A percentile compares a stretch with the other conserved stretches of the same genome.
These are phyloP conservation scores for Hapalemur alaotrensis DNA, from an alignment of 2,797 vertebrate species.

Conservation along the genomic window DNA sequence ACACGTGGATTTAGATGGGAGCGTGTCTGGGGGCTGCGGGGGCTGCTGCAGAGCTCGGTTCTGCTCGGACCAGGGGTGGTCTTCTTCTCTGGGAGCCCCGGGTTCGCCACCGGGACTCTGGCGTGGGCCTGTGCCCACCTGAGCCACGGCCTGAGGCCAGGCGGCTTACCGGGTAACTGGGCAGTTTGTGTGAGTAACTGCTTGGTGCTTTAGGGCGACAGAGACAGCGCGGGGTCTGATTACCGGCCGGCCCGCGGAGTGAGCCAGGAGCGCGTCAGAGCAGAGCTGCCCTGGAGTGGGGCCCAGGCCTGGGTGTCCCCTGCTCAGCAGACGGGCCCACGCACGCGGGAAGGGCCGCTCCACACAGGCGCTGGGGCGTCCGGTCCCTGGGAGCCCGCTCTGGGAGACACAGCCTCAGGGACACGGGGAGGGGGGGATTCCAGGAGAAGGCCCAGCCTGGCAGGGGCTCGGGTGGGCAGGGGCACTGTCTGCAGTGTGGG, in stretches of 20 bases:
- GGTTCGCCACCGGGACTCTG: not conserved
- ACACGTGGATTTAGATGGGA: not conserved
- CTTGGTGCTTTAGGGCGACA: not conserved
- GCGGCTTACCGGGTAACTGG: not conserved
- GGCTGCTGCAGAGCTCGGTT: not conserved
- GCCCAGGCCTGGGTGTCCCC: rapidly evolving
- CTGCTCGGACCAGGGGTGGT: too few relatives aligned
- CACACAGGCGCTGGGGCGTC: too few relatives aligned
- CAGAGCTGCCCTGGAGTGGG: too few relatives aligned
- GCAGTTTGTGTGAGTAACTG: not conserved
- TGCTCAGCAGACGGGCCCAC: not conserved
- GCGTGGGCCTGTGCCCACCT: not conserved
- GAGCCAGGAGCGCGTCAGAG: not conserved
- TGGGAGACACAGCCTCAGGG: not conserved
- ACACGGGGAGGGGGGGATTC: not conserved
- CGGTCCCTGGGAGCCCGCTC: not conserved
- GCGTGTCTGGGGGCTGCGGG: not conserved
- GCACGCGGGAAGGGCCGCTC: not conserved
- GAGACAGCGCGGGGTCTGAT: rapidly evolving
- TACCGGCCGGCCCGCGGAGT: not conserved
- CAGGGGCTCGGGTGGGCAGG: not conserved
- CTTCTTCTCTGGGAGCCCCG: not conserved
- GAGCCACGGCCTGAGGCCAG: not conserved
- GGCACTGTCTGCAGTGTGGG: too few relatives aligned
- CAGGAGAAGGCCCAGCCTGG: not conserved